Conservation (phyloP, 2,113 vertebrate genomes). For the Coptodon rendalli region DNA sequence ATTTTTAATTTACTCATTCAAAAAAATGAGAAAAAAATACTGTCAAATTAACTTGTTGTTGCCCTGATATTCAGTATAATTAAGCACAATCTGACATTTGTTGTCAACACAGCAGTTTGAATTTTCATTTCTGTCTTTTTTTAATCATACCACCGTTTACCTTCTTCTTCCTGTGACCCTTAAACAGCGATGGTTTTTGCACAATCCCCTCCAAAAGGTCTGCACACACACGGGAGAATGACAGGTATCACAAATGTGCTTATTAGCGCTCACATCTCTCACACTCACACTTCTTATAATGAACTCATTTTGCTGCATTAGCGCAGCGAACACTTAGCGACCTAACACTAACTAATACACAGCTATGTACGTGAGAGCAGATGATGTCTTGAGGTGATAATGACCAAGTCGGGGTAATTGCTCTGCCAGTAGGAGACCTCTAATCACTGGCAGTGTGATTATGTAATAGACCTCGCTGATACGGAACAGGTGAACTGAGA, state of each 20-base stretch:
- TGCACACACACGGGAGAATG: neutral
- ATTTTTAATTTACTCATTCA: neutral
- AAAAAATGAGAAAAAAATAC: neutral
- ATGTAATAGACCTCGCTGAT: conserved; percentile 49
- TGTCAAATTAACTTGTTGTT: neutral
- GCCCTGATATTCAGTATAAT: neutral
- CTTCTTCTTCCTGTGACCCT: neutral
- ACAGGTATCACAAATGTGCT: conserved; percentile 6
- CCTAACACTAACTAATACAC: conserved; percentile 28
- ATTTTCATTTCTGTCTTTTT: neutral
- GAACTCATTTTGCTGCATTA: conserved; percentile 40
- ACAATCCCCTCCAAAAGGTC: neutral
- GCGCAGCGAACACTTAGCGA: conserved; percentile 9
- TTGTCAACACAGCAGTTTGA: neutral
- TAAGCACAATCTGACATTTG: neutral
- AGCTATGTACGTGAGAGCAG: conserved; percentile 36
- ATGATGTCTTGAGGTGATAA: conserved; percentile 63
- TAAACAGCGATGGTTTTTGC: neutral
- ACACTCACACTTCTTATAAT: conserved; percentile 46
- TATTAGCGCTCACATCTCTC: conserved; percentile 34
- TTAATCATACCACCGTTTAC: neutral
- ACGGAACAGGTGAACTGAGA: conserved; percentile 45
- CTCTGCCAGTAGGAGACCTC: conserved; percentile 46
- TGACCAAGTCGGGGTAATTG: conserved; percentile 54
- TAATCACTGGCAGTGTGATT: conserved; percentile 42